Conservation (phyloP, 2,888 invertebrate species). For the Magallana nippona region DNA sequence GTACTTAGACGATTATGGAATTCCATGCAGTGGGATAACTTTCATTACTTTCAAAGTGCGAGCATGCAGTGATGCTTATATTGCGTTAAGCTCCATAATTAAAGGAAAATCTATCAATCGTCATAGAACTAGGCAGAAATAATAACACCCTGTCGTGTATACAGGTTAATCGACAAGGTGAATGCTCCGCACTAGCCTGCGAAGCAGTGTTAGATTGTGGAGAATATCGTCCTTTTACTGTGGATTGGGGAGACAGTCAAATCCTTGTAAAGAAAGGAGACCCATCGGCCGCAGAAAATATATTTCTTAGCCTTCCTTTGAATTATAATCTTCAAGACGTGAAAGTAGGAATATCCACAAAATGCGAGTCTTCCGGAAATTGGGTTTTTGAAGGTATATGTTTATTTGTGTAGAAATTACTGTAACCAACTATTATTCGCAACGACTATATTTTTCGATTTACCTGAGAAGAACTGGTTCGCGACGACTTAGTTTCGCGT, state of each 20-base stretch:
- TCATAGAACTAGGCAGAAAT: no score
- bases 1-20: no score
- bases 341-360: not conserved
- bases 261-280: not conserved
- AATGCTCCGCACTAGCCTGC: not conserved
- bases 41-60: no score
- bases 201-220: not conserved
- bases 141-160: not conserved
- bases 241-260: not conserved
- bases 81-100: not conserved
- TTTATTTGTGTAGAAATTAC: no score
- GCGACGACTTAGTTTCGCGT: no score
- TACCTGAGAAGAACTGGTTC: no score
- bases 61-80: no score
- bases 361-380: not conserved
- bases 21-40: no score
- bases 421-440: no score
- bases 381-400: not conserved
- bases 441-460: no score
- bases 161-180: not conserved
- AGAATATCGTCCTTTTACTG: not conserved
- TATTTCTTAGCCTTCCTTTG: not conserved
- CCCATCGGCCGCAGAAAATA: not conserved
- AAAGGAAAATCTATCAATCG: not conserved
- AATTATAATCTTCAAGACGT: not conserved